These are phyloP conservation scores for Adela reaumurella DNA, from an alignment of 2,888 invertebrate genomes.

Conservation along the genomic window DNA sequence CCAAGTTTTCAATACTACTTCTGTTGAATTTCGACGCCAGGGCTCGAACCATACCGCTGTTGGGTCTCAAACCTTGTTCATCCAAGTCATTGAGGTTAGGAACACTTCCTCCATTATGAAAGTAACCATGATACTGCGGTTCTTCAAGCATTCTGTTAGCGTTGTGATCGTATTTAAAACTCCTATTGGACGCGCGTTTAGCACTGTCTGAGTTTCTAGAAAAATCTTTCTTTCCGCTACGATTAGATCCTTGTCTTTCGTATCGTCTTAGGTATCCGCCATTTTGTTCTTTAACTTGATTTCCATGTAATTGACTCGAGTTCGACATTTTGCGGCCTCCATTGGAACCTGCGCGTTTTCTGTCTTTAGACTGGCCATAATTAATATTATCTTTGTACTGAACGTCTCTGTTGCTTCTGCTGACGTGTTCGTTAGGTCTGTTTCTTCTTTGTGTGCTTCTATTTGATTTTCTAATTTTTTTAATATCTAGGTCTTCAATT, in stretches of 20 bases:
- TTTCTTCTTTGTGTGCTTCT: slow-evolving; percentile 25
- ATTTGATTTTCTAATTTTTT: slow-evolving; percentile 21
- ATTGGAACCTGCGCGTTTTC: slow-evolving; percentile 23
- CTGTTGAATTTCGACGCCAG: slow-evolving; percentile 43
- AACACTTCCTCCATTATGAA: not conserved
- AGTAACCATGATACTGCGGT: no score
- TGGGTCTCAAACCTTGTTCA: slow-evolving; percentile 26
- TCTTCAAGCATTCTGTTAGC: not conserved
- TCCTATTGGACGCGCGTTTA: slow-evolving; percentile 8
- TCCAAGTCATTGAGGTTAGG: slow-evolving; percentile 5
- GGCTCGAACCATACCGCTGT: slow-evolving; percentile 42
- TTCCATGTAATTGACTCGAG: slow-evolving; percentile 21
- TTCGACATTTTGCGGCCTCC: slow-evolving; percentile 29
- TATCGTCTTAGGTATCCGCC: not conserved
- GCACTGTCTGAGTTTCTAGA: slow-evolving; percentile 20
- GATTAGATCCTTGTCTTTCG: not conserved
- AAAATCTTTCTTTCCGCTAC: slow-evolving; percentile 18
- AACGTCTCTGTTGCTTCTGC: slow-evolving; percentile 38
- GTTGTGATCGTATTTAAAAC: slow-evolving; percentile 11
- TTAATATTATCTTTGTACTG: slow-evolving; percentile 40
- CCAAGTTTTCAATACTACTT: slow-evolving; percentile 18
- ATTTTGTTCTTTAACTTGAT: slow-evolving; percentile 10
- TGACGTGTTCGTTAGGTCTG: slow-evolving; percentile 23
- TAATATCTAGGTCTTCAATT: not conserved
- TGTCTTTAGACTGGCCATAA: slow-evolving; percentile 11